These are phyloP conservation scores for Corydoras sp. DNA, from an alignment of 2,113 vertebrate species.

Conservation along the genomic window DNA sequence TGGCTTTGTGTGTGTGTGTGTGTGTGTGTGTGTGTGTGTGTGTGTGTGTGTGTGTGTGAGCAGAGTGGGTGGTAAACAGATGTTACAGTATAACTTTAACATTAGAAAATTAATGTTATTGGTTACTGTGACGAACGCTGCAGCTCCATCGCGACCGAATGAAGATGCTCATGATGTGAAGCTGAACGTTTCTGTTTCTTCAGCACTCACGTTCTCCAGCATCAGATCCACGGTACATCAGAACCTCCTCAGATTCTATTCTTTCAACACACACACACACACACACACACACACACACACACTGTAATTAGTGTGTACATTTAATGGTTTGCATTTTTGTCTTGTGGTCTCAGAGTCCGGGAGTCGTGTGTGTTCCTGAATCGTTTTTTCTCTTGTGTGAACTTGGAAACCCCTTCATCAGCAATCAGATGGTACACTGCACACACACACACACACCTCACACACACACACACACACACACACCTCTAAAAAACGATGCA, in stretches of 20 bases:
- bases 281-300: too few species aligned
- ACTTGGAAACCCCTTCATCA: conserved; percentile 83
- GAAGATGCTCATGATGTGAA: conserved; percentile 81
- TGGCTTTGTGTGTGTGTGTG: background rate
- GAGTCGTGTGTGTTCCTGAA: conserved; percentile 35
- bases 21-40: conserved; percentile 18
- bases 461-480: background rate
- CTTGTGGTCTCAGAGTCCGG: conserved; percentile 29
- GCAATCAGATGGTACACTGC: conserved; percentile 68
- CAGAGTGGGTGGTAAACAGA: conserved; percentile 59
- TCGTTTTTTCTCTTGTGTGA: conserved; percentile 67
- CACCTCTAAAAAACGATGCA: too few species aligned
- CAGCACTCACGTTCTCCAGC: conserved; percentile 66
- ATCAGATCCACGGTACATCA: conserved; percentile 57
- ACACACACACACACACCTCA: background rate
- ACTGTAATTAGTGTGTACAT: too few species aligned
- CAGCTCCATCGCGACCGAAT: conserved; percentile 50
- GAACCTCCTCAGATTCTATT: too few species aligned
- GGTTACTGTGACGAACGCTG: conserved; percentile 72
- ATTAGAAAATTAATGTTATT: conserved; percentile 69
- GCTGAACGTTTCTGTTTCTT: conserved; percentile 71
- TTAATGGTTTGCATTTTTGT: background rate
- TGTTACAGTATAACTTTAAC: conserved; percentile 66
- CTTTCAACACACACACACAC: too few species aligned
- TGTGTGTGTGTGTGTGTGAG: conserved; percentile 10